Base-by-base conservation (phyloP, 1,140 invertebrate species). In the Diuraphis noxia region DNA sequence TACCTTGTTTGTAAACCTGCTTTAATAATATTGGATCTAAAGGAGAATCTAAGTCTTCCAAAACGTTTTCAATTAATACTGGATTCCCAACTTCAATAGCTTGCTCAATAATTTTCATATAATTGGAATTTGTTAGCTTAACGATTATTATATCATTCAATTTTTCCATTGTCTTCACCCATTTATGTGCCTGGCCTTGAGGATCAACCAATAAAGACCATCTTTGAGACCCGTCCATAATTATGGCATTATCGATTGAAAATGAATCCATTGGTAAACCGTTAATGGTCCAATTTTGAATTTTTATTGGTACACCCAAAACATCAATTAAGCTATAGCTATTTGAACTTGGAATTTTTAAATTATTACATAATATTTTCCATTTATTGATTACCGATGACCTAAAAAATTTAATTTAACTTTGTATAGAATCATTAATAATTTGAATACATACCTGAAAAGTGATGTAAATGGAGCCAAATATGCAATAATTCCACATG, bases 151-250 rank as follows among this genome's bases (percentile, higher is more conserved):
- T 93, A 85, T 97, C 96, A 94, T 97, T 97, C 1, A 95, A 94
- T 93, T 97, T 97, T 94, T 99, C 97, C 96, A 98, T 97, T 92
- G 96, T 97, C 94, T 97, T 97, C 13, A 99, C 96, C 98, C 98
- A 99, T 93, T 97, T 97, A 93, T 97, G 98, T 10, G 98, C 98
- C 94, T 99, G 98, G 46, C 96, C 96, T 94, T 98, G 97, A 2
- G 98, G 98, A 95, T 99, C 98, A 92, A 99, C 96, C 93, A 98
- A 96, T 79, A 99, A 94, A n/a, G 97, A 98, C 96, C 97, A 98
- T 93, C 97, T 94, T 93, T 96, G 96, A 0, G 96, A 96, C 92
- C 95, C 96, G 92, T 96, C 95, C 94, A 97, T 96, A 92, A 99
- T 98, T 49, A 98, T 97, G 92, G 96, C 98, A 94, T 99, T 99